Evolutionary conservation across 1,140 invertebrate genomes (phyloP), one percentile per base, ranked within the genome.

Genomic region (Cydia strobilella): DNA sequence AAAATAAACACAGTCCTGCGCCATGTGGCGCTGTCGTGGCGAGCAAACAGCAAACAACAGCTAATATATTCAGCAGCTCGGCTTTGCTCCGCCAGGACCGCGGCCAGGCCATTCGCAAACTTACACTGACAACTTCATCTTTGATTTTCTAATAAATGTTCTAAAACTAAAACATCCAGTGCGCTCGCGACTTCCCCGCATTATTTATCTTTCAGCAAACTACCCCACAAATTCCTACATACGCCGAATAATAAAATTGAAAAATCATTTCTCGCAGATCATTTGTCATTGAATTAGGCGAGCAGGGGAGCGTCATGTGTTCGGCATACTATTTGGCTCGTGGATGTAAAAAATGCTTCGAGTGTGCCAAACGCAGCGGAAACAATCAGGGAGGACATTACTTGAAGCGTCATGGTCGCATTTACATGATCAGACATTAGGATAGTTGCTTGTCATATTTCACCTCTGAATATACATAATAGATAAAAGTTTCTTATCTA

Each of bases 1-100:
- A 88, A 90, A 92, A 91, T 91, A 92, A 92, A 92, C 90, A 92
- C 74, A 78, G 74, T 79, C 73, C 13, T 72, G 79, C 82, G 88
- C 86, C 89, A 90, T 91, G 89, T 90, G 89, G 86, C 83, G 73
- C 78, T 72, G 76, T 78, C 76, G 82, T 81, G 84, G 82, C 83
- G 84, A 85, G 82, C 79, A 87, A 89, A 91, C 84, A 89, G 74
- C 79, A 84, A 88, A 86, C 83, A 85, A 73, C 51, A 76, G 82
- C 79, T 91, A 92, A 92, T 92, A 79, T 90, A 91, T 92, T 87
- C 90, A 87, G 78, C 77, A 79, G 76, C 79, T 81, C 77, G 77
- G 77, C 54, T 23, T 12, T 12, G 54, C 54, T 23, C 59, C 59
- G 59, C 15, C 59, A 13, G 18, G 25, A 35, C 69, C 25, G 54